Base-by-base conservation (phyloP, 2,888 invertebrate genomes). In the Anthrax anthrax region DNA sequence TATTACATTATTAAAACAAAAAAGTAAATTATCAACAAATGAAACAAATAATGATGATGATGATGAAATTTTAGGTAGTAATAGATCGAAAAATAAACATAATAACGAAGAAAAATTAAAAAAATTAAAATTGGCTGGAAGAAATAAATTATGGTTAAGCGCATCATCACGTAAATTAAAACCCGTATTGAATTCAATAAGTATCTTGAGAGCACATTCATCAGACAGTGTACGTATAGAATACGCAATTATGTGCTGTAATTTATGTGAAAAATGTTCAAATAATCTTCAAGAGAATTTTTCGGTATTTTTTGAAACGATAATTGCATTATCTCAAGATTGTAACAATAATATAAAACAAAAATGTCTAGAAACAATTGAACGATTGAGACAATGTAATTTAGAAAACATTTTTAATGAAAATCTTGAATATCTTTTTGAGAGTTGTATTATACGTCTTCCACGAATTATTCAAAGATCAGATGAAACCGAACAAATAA, bases 271-370 rank as follows among this genome's bases (percentile, higher is more conserved):
- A 13, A 75, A 75, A 52, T 83, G 84, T 56, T 66, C 50, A 47
- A 79, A 80, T 48, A 78, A 81, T 50, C 74, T 84, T 69, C 71
- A 72, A 18, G 65, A 70, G 0, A 79, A 78, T 43, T 67, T 78
- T 41, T 66, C 75, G n/a, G 64, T 73, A 50, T 67, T 80, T 9
- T 63, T 85, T 4, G 84, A 85, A 62, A 74, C 80, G 32, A 63
- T 84, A 9, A 75, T 87, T 51, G 71, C 77, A 0, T 64, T 86
- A 27, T 75, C 80, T 0, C 78, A 81, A 59, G 85, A 87, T 64
- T 75, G 75, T 10, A 67, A 72, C 50, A 56, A 61, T 1, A 67
- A 73, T 50, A 75, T 85, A 14, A 58, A 72, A 14, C 51, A 57
- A 5, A 56, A 60, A 43, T 73, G 75, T 51, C 59, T 57, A 18